Evolutionary conservation across 2,113 vertebrate species (phyloP), one percentile per base, ranked within the genome.

Genomic region (Pteropus alecto): DNA sequence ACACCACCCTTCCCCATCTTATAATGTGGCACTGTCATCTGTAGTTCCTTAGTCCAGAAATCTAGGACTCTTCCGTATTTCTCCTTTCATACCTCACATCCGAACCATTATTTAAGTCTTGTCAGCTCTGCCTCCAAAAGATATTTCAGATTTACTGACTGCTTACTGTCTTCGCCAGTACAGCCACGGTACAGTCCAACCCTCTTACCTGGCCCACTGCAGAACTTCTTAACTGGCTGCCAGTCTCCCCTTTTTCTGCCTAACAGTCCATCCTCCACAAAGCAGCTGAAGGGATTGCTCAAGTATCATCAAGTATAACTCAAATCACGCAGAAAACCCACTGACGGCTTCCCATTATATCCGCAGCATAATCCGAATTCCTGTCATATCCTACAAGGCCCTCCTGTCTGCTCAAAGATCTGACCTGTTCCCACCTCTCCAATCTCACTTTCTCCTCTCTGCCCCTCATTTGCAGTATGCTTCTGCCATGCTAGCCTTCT

Each of bases 381-480:
- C 60, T 88, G 51, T 71, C 22, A 1, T 26, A 4, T 56, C 78
- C 83, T 73, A 3, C 4, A 16, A 81, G 26, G 38, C 48, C 90
- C 28, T 26, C 0, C 14, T 51, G 4, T 58, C 51, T 51, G 16
- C 51, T 51, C 51, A 16, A 51, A 15, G 18, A 19, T 68, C 33
- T 88, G 51, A 1, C 30, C n/a, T 12, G 26, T 41, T 22, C 30
- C 54, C 11, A 1, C 68, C 18, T 71, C 30, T 90, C 30, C 43
- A 65, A 1, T 65, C 28, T 74, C 4, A 2, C 14, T 46, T 22
- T 33, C 14, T 56, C 38, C 26, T 54, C 24, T 35, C 6, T 35
- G 0, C 24, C 41, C 28, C 46, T 41, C 9, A 0, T 3, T 65
- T 51, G 9, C 38, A 35, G 0, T 3, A 9, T 41, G 28, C 41